Evolutionary conservation across 2,797 vertebrate species (phyloP), one percentile per base, ranked within the genome.

Genomic region (Gymnocypris eckloni): DNA sequence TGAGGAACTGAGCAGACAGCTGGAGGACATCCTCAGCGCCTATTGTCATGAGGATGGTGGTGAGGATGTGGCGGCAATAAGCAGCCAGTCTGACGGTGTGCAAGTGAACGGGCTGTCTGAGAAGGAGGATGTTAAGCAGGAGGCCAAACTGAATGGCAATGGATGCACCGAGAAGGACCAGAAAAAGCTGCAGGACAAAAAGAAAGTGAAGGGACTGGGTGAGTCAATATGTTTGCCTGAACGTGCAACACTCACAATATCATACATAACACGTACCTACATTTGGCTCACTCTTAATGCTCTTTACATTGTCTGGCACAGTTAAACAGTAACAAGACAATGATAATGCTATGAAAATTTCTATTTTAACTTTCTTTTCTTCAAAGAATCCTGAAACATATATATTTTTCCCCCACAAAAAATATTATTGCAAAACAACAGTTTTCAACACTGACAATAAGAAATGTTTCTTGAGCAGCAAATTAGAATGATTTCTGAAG

Each of bases 171-270:
- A 96, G 78, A 95, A 96, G 76, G 97, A 99, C 50, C 97, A 95
- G 87, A 98, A 96, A 93, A 98, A 96, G 61, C 91, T 91, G 22
- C 97, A 97, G 88, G 98, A 99, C 6, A 99, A 98, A 91, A 99
- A 97, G 93, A 99, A 99, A 93, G 96, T 97, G 89, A 99, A 99
- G 90, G 98, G 97, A 16, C 93, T 99, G 4, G 98, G 98, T 99
- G 89, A 95, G 94, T 59, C 71, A 0, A 7, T 28, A 12, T 2
- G 4, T 43, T 39, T 86, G 25, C 33, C 6, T 71, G 33, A 33
- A 22, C 28, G 4, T 41, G 25, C 43, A 48, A 22, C 25, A 20
- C 12, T 16, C 28, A 28, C 28, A 28, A 28, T 28, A 28, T 28
- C 28, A 28, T 28, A 28, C 2, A 28, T 1, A 28, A 28, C 28